Evolutionary conservation across 92 coral and sea anemone species (phyloP), one percentile per base, ranked within the genome.

Genomic region (Pocillopora meandrina): DNA sequence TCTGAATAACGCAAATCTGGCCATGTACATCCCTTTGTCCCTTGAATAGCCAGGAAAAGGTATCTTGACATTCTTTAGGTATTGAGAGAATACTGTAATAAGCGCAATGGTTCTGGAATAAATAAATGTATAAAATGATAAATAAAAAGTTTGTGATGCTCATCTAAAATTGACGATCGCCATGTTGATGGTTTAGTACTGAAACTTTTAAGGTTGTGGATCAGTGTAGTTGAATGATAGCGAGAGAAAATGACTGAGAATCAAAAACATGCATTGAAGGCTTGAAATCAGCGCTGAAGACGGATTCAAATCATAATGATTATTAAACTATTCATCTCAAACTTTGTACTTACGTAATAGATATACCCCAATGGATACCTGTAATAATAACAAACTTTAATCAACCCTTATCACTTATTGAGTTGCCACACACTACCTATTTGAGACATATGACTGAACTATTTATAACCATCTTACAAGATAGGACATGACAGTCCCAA

Each of bases 341-440:
- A 68, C 33, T 65, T 49, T 17, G 19, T 14, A 92, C 95, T 92
- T 85, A 92, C 95, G 90, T 77, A 61, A 87, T 82, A 34, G 95
- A 91, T 55, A 92, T 92, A 56, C 95, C 95, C 95, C 95, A 92
- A 1, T 92, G 93, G 62, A 82, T 77, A 68, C 95, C 95, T 92
- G 84, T 15, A 77, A 87, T n/a, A 33, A 57, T 18, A 16, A 85
- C 12, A 49, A 73, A 11, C 26, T 26, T 49, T n/a, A 55, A 12
- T 5, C 26, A 75, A 18, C 2, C n/a, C 57, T 26, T 26, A 26
- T 26, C 8, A 76, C 70, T 19, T 2, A 15, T 19, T 2, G 26
- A 65, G 11, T 31, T 65, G 70, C 26, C 2, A 5, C n/a, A 65
- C 10, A 1, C 70, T 42, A 42, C 52, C 52, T 42, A 3, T 42